These are phyloP conservation scores for Halocaridina rubra DNA, from an alignment of 2,888 invertebrate genomes.

Conservation along the genomic window DNA sequence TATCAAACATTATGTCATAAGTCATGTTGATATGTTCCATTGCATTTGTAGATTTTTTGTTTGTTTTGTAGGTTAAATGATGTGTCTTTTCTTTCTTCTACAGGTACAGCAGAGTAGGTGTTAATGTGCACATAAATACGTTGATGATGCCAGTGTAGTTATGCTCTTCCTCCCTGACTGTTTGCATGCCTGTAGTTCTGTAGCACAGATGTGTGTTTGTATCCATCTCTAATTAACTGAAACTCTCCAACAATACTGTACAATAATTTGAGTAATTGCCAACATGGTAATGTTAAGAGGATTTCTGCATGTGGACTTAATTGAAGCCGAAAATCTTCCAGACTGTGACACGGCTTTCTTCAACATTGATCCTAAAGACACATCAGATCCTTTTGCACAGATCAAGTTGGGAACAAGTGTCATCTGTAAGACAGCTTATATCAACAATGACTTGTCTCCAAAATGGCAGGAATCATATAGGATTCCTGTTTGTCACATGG, in stretches of 20 bases:
- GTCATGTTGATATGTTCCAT: too few species aligned
- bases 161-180: background rate
- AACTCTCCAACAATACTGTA: background rate
- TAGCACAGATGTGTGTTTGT: background rate
- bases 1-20: too few species aligned
- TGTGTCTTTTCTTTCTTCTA: background rate
- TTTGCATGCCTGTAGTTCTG: background rate
- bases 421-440: conserved; percentile 62
- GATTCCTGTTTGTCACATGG: conserved; percentile 60
- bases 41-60: too few species aligned
- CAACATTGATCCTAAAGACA: conserved; percentile 61
- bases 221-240: too few species aligned
- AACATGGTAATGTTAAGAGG: conserved; percentile 62
- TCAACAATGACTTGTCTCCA: conserved; percentile 62
- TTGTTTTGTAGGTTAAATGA: background rate
- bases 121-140: background rate
- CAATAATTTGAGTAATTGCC: background rate
- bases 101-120: background rate
- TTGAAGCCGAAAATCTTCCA: conserved; percentile 62
- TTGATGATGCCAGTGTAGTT: background rate
- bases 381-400: conserved; percentile 63
- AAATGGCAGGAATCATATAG: conserved; percentile 63
- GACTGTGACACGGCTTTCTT: conserved; percentile 64
- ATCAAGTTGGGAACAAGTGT: conserved; percentile 56
- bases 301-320: conserved; percentile 57